Evolutionary conservation across 2,888 invertebrate genomes (phyloP), one percentile per base, ranked within the genome.

Genomic region (Smittia sp.): DNA sequence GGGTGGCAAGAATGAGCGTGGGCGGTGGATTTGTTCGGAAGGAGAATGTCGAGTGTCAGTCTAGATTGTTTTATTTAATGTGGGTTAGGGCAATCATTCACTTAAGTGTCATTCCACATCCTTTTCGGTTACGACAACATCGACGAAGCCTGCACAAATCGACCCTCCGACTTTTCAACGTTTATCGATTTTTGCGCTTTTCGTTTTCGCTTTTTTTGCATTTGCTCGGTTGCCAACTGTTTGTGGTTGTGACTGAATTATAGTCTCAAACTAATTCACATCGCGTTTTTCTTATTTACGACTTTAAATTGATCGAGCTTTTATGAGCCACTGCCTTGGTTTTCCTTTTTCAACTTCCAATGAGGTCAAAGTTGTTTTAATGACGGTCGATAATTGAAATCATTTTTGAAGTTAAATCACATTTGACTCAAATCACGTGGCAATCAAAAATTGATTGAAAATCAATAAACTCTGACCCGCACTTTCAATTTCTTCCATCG

Each of bases 191-290:
- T 69, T 69, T 22, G 11, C 46, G 58, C 20, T 18, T 63, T 63
- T 24, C 15, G 63, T 63, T 54, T 54, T 15, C 27, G 69, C 69
- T 69, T 69, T 46, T 46, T 58, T 54, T 69, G 69, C 54, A 69
- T 32, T 27, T 54, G 27, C 69, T 54, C 41, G 15, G 20, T 27
- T 15, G 25, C 15, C 54, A 25, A 69, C 54, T 32, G 15, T 69
- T 69, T 69, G 69, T 15, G 69, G 69, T 18, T 69, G 69, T 54
- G 52, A 69, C 69, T 52, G 15, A 27, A 69, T 69, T 69, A 54
- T 52, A 69, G 25, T 69, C 69, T 54, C 27, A 22, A 69, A 54
- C 52, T 27, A 69, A 69, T 52, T 69, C 52, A 52, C 22, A 9
- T 69, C 41, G 41, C 22, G 18, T 58, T 18, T 18, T 18, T n/a